Base-by-base conservation (phyloP, 2,888 invertebrate species). In the Caradrina kadenii region DNA sequence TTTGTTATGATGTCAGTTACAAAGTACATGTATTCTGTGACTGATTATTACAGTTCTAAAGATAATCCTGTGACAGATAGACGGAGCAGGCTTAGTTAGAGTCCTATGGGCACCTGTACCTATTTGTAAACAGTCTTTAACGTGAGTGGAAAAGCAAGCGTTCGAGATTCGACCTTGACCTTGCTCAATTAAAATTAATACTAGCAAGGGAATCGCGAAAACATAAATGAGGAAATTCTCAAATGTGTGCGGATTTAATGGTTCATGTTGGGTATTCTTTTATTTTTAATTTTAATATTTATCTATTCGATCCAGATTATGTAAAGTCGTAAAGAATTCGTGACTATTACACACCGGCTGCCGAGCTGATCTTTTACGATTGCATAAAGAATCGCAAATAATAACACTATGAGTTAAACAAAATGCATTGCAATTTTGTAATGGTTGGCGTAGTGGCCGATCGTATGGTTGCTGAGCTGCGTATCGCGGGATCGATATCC, bases 121-220 rank as follows among this genome's bases (percentile, higher is more conserved):
- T 63, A 45, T 55, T 49, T 1, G 8, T 62, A 5, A 15, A 42
- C 17, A 60, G 22, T 39, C 21, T 79, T 49, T 26, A 60, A 59
- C 54, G 26, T 50, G 73, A 17, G 39, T 31, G 39, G 72, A 31
- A 73, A 53, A 79, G 60, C 52, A 61, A 73, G 21, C 17, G 26
- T 45, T 49, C n/a, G 5, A 42, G 42, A 35, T 49, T 13, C 15
- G 49, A 48, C 73, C n/a, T 55, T 56, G 35, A 66, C 67, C 61
- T 75, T 62, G 61, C 45, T 17, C 80, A 79, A 66, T 75, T 79
- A 75, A 74, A 62, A 75, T 62, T 39, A 54, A 54, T 54, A 53
- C 53, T 45, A n/a, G n/a, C 21, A 39, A 73, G 45, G 45, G 53
- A 17, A 72, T 59, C 8, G 22, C 11, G 21, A 26, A 50, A 54